Base-by-base conservation (phyloP, 2,888 invertebrate species). In the Empis stercorea region DNA sequence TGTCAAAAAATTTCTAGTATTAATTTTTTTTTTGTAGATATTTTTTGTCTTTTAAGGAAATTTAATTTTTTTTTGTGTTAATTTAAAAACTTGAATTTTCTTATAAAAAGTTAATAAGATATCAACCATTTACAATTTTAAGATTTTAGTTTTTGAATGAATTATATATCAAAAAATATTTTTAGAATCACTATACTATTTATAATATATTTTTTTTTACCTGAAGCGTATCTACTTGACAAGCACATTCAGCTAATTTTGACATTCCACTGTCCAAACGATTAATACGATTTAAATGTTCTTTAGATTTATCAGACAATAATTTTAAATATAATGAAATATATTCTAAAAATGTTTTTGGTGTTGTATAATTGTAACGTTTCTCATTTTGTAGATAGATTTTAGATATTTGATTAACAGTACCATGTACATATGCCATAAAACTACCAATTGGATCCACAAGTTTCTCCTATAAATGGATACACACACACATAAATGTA, bases 271-370 rank as follows among this genome's bases (percentile, higher is more conserved):
- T 92, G 64, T 88, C 88, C 10, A 96, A 74, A 52, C 94, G 76
- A 2, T 71, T 65, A 45, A 94, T 89, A 72, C 85, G 88, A 54
- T 80, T 76, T 55, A 78, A 76, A 30, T 91, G 74, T 53, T 87
- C 82, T 2, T 64, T 66, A 1, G 77, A 79, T 63, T 84, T 86
- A 55, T 78, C 79, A 17, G 71, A 76, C 49, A 87, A 65, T 40
- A 88, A 69, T 64, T 87, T 87, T 20, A 79, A 73, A 63, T 82
- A 96, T 23, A 95, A 72, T 39, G 84, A 80, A 55, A 96, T 93
- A 68, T 92, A 92, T 66, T 96, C 95, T 46, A 96, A 73, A 73
- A 95, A 96, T n/a, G 92, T 89, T 72, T 96, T 96, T 0, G 96
- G 96, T 3, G 95, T 96, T 9, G 95, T 95, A 70, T 96, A 96